Percentiles rank a stretch among this genome's conserved stretches.
These are phyloP conservation scores for Gymnobelideus leadbeateri DNA, from an alignment of 2,113 vertebrate species.

Conservation along the genomic window DNA sequence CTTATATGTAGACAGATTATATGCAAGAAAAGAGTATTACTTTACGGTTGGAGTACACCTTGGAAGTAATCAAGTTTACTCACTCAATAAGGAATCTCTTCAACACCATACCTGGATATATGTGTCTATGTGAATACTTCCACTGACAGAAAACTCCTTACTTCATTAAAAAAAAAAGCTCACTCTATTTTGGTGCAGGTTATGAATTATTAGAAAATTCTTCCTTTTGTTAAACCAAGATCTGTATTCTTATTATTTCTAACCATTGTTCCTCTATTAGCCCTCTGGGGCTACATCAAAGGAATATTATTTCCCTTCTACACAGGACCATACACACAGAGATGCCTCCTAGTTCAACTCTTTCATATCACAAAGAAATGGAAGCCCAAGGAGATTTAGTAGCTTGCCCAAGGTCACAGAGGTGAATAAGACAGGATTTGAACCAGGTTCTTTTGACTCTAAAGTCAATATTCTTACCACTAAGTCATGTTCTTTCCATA, in stretches of 20 bases:
- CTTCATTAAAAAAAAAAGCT: not conserved
- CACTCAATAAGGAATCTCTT: not conserved
- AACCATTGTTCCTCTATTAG: not conserved
- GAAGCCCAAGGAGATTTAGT: not conserved
- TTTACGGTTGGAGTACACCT: not conserved
- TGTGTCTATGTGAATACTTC: not conserved
- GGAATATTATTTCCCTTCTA: not conserved
- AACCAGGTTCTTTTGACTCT: not conserved
- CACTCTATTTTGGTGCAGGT: not conserved
- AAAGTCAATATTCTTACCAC: not conserved
- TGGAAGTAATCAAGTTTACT: not conserved
- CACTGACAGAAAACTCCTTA: not conserved
- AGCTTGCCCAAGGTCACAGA: not conserved
- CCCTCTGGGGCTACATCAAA: not conserved
- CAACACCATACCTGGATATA: not conserved
- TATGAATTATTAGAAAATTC: not conserved
- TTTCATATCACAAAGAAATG: not conserved
- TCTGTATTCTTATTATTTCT: not conserved
- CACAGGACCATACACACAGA: not conserved
- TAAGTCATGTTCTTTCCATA: not conserved
- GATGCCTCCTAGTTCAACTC: not conserved
- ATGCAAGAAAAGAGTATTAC: conserved; percentile 5
- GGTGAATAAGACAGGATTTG: not conserved
- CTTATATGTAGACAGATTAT: not conserved
- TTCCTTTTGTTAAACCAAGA: not conserved